A percentile compares a stretch with the other conserved stretches of the same genome.
phyloP scores from a whole-genome alignment of 2,797 vertebrate species.

The Lutjanus argentimaculatus region DNA sequence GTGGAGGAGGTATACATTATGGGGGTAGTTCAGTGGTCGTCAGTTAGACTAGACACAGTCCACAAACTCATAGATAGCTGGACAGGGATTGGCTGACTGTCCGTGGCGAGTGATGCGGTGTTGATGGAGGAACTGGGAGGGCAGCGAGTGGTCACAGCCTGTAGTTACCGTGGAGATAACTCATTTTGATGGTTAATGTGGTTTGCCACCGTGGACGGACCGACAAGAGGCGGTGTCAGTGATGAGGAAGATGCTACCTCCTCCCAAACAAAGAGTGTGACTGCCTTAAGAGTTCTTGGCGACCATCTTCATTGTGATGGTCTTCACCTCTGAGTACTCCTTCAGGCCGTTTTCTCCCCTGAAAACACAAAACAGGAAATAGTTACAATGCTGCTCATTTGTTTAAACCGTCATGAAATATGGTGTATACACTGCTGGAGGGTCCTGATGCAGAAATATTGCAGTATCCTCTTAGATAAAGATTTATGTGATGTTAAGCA shows the following conservation, averaged over 20 bases:
- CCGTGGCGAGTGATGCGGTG: slow-evolving; percentile 35
- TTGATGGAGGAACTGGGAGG: slow-evolving; percentile 47
- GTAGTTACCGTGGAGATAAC: slow-evolving; percentile 74
- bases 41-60: slow-evolving; percentile 58
- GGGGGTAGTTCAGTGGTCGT: slow-evolving; percentile 64
- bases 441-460: slow-evolving; percentile 24
- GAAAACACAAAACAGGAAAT: slow-evolving; percentile 65
- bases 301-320: slow-evolving; percentile 97
- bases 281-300: slow-evolving; percentile 95
- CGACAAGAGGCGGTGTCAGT: slow-evolving; percentile 56
- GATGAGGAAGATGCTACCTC: slow-evolving; percentile 72
- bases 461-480: slow-evolving; percentile 55
- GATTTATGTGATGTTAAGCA: slow-evolving; percentile 56
- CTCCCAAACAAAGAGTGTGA: slow-evolving; percentile 36
- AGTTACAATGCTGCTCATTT: slow-evolving; percentile 24
- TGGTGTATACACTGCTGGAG: slow-evolving; percentile 25
- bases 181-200: slow-evolving; percentile 57
- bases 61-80: slow-evolving; percentile 56
- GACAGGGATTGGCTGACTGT: slow-evolving; percentile 55
- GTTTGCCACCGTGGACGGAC: slow-evolving; percentile 62
- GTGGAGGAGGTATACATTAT: slow-evolving; percentile 76
- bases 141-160: slow-evolving; percentile 72
- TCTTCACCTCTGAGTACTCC: slow-evolving; percentile 99
- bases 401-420: slow-evolving; percentile 29
- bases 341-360: slow-evolving; percentile 96